These are phyloP conservation scores for Caenorhabditis virilis DNA, from an alignment of 2,888 invertebrate species.

Conservation along the genomic window DNA sequence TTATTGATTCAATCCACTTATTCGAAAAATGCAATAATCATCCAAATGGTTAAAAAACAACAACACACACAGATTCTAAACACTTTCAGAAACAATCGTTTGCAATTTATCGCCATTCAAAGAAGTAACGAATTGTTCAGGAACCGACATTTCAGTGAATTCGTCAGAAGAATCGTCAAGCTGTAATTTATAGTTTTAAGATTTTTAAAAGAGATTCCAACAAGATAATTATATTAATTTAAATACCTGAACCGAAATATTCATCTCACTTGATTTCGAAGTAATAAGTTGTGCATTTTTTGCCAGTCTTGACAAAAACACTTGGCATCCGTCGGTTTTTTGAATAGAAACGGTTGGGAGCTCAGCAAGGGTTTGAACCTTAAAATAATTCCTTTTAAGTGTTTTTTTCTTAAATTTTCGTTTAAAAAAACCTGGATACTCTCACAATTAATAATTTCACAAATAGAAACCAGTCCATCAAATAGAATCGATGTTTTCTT, in stretches of 20 bases:
- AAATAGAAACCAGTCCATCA: conserved; percentile 88
- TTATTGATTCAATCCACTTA: too few relatives aligned
- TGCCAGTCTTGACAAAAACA: conserved; percentile 88
- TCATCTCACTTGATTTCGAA: conserved; percentile 95
- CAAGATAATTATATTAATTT: conserved; percentile 1
- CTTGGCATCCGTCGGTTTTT: conserved; percentile 95
- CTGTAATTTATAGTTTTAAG: too few relatives aligned
- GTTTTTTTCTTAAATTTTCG: too few relatives aligned
- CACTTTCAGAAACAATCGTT: conserved; percentile 65
- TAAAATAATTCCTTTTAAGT: too few relatives aligned
- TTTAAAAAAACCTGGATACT: conserved; percentile 95
- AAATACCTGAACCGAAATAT: conserved; percentile 80
- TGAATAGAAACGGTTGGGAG: conserved; percentile 95
- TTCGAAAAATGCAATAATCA: too few relatives aligned
- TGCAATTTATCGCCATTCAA: conserved; percentile 70
- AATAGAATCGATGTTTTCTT: conserved; percentile 93
- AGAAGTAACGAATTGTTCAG: conserved; percentile 87
- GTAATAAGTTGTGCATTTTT: conserved; percentile 87
- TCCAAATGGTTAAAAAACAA: not conserved
- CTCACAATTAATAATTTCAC: conserved; percentile 97
- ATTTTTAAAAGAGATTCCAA: too few relatives aligned
- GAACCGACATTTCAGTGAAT: conserved; percentile 89
- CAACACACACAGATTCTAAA: conserved; percentile 14
- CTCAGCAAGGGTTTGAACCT: conserved; percentile 82
- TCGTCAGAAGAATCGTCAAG: conserved; percentile 77